Conservation (phyloP, 2,797 vertebrate genomes). For the Anguilla anguilla region DNA sequence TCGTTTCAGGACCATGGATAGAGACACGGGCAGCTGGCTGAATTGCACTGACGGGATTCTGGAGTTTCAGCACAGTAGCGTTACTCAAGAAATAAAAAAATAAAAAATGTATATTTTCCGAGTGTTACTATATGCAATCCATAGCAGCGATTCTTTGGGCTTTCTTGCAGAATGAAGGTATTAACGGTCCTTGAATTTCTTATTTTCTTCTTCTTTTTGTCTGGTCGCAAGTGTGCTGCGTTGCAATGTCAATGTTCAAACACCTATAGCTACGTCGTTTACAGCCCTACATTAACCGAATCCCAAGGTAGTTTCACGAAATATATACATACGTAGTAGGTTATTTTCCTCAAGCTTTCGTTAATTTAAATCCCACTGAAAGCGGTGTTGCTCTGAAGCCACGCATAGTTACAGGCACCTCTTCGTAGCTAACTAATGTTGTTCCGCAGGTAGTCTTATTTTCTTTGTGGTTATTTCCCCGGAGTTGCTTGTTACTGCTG, state of each 20-base stretch:
- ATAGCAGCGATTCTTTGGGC: constrained; percentile 36
- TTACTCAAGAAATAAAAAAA: constrained; percentile 54
- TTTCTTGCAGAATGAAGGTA: constrained; percentile 36
- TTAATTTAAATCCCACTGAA: constrained; percentile 58
- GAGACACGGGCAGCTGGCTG: constrained; percentile 48
- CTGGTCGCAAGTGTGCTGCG: constrained; percentile 40
- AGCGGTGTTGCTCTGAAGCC: constrained; percentile 57
- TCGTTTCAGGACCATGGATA: constrained; percentile 63
- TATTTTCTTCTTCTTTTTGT: constrained; percentile 25
- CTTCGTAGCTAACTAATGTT: constrained; percentile 51
- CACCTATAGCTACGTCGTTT: constrained; percentile 47
- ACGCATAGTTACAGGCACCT: constrained; percentile 61
- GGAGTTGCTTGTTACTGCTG: constrained; percentile 79
- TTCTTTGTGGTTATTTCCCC: constrained; percentile 65
- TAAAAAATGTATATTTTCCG: constrained; percentile 37
- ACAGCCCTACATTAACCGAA: constrained; percentile 51
- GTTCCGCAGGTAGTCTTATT: constrained; percentile 63
- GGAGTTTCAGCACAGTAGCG: constrained; percentile 44
- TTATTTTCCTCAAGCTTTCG: constrained; percentile 45
- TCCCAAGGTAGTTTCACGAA: constrained; percentile 53
- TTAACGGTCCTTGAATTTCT: constrained; percentile 55
- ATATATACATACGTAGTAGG: constrained; percentile 43
- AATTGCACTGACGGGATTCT: constrained; percentile 47
- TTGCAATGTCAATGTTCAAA: constrained; percentile 47
- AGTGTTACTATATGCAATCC: constrained; percentile 62